Conservation (phyloP, 2,888 invertebrate genomes). For the Girardia tigrina region DNA sequence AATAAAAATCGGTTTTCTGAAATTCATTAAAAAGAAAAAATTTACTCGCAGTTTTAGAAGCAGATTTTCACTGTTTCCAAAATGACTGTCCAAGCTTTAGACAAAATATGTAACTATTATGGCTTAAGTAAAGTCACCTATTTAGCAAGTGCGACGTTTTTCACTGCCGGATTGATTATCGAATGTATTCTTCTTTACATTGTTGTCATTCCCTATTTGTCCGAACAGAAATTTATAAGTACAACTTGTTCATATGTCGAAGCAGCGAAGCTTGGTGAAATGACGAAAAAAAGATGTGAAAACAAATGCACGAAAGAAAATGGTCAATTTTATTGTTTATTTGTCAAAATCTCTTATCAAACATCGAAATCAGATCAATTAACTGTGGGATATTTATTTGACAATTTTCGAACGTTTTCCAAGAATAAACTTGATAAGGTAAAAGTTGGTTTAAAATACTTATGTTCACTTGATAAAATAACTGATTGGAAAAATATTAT, state of each 20-base stretch:
- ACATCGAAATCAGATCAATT: not conserved
- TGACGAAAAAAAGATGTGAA: not conserved
- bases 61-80: not conserved
- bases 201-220: conserved; percentile 11
- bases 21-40: no score
- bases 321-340: not conserved
- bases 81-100: not conserved
- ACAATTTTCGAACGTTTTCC: conserved; percentile 17
- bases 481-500: no score
- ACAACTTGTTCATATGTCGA: not conserved
- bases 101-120: conserved; percentile 24
- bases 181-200: conserved; percentile 24
- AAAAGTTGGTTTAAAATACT: no score
- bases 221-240: not conserved
- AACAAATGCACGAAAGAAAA: conserved; percentile 12
- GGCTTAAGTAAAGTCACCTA: not conserved
- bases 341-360: conserved; percentile 2
- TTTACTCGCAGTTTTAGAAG: no score
- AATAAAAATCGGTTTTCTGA: no score
- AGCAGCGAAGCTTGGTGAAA: not conserved
- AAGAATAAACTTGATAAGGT: conserved; percentile 17
- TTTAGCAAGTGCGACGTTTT: conserved; percentile 6
- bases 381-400: not conserved
- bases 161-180: conserved; percentile 12
- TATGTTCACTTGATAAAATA: no score